phyloP scores from a whole-genome alignment of 1,140 invertebrate species.

The Scylla paramamosain region DNA sequence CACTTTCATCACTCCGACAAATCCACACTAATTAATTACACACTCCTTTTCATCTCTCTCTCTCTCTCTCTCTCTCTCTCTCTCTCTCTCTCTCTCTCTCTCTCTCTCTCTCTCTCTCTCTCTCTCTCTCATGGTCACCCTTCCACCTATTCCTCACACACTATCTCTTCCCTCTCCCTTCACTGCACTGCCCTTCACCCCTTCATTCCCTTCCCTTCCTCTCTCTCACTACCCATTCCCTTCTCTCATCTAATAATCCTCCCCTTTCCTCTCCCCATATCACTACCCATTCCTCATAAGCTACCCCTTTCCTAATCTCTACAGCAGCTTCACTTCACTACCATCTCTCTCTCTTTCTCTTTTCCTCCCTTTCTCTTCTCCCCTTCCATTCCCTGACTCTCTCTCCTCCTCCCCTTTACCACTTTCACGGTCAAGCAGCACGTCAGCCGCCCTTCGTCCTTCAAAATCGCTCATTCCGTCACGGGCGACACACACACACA shows the following conservation, averaged over 20 bases:
- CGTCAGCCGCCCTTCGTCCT: not conserved
- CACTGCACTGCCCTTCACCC: not conserved
- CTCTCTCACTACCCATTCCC: no score
- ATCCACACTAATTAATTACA: not conserved
- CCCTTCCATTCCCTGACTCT: no score
- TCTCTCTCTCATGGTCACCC: not conserved
- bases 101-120: not conserved
- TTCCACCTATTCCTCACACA: no score
- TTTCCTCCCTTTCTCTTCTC: not conserved
- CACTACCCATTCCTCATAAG: no score
- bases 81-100: not conserved
- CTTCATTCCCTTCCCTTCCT: not conserved
- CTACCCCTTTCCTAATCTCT: no score
- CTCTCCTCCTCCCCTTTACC: not conserved
- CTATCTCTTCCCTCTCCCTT: not conserved
- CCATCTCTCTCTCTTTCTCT: not conserved
- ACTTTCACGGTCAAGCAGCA: not conserved
- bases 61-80: not conserved
- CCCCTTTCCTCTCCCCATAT: no score
- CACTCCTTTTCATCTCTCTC: not conserved
- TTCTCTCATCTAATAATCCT: no score
- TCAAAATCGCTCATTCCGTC: not conserved
- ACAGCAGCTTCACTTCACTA: not conserved
- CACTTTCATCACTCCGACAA: not conserved
- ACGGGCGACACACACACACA: not conserved